Evolutionary conservation across 2,113 vertebrate species (phyloP).

Genomic region (Daphoenositta chrysoptera): DNA sequence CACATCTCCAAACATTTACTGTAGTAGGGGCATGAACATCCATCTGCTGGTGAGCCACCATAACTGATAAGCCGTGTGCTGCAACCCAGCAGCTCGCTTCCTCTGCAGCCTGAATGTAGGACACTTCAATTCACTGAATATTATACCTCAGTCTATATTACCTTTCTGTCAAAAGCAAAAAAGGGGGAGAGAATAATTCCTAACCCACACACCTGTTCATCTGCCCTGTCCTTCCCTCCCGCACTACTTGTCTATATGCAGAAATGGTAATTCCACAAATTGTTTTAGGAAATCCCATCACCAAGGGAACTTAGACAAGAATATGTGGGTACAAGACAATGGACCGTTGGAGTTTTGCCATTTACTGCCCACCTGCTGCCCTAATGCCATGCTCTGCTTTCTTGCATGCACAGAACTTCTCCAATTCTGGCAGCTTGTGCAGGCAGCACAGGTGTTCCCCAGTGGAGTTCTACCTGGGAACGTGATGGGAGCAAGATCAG

Average conservation of each 20-base stretch:
- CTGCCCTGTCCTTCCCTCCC: neutral
- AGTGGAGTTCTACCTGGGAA: neutral
- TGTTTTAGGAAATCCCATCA: neutral
- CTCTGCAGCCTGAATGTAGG: neutral
- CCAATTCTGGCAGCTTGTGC: neutral
- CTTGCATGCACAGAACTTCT: neutral
- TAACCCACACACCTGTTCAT: neutral
- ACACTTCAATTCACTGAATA: neutral
- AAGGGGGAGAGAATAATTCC: neutral
- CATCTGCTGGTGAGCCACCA: neutral
- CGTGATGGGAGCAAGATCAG: neutral
- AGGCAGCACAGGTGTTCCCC: neutral
- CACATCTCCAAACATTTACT: neutral
- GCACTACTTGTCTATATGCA: neutral
- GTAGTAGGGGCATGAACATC: neutral
- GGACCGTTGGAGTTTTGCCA: neutral
- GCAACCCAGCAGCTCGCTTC: neutral
- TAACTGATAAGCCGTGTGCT: neutral
- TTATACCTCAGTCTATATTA: neutral
- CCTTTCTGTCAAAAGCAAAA: neutral
- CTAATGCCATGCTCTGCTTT: neutral
- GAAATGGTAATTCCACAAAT: neutral
- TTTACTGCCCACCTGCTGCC: neutral
- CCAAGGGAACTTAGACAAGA: neutral
- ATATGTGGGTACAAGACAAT: neutral